A percentile compares a stretch with the other conserved stretches of the same genome.
These are phyloP conservation scores for Trichomalopsis sarcophagae DNA, from an alignment of 1,140 invertebrate species.

Conservation along the genomic window DNA sequence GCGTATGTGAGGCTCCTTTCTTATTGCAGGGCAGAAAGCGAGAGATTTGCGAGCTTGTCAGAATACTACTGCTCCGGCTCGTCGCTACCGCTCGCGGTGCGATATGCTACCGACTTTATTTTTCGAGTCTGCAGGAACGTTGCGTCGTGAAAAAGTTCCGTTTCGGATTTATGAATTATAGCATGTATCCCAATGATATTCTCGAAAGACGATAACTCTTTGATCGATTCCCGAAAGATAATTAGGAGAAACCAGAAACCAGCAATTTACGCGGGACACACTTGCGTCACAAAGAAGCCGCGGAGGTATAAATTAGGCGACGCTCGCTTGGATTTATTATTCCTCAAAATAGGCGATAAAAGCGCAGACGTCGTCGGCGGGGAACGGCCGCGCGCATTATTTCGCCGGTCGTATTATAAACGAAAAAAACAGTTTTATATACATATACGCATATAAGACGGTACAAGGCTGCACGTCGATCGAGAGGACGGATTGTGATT, in stretches of 20 bases:
- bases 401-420: not conserved
- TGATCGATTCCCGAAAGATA: not conserved
- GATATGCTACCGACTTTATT: too few relatives aligned
- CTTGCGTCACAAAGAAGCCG: not conserved
- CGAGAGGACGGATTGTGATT: conserved; percentile 35
- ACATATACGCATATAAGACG: not conserved
- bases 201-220: not conserved
- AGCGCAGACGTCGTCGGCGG: not conserved
- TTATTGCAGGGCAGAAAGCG: not conserved
- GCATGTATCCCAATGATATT: too few relatives aligned
- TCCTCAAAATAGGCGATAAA: not conserved
- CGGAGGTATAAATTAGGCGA: conserved; percentile 6
- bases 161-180: too few relatives aligned
- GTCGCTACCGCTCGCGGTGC: not conserved
- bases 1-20: too few relatives aligned
- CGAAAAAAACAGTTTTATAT: not conserved
- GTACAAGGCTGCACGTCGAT: not conserved
- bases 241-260: not conserved
- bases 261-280: conserved; percentile 13
- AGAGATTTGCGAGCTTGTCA: not conserved
- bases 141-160: too few relatives aligned
- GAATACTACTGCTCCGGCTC: not conserved
- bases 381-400: not conserved
- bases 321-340: conserved; percentile 19
- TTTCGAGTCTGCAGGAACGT: too few relatives aligned